phyloP scores from a whole-genome alignment of 2,113 vertebrate species.

The Cyanoramphus novaezelandiae region DNA sequence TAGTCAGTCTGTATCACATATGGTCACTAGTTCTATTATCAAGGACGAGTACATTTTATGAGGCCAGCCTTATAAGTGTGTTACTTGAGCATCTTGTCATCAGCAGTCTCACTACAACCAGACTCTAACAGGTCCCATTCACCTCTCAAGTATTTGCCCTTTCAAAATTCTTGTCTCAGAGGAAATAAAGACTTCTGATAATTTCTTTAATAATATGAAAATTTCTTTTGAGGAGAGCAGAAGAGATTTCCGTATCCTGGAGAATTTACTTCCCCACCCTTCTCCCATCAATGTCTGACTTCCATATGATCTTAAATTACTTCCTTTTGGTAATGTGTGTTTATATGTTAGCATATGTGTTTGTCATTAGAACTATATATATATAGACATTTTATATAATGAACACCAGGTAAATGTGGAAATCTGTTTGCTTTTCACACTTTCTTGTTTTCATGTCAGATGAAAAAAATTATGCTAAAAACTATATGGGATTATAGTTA shows the following conservation, averaged over 20 bases:
- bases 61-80: background rate
- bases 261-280: background rate
- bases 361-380: background rate
- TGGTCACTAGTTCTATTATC: background rate
- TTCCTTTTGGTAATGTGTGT: background rate
- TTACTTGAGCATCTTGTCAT: background rate
- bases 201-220: background rate
- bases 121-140: background rate
- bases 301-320: background rate
- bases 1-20: background rate
- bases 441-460: background rate
- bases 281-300: background rate
- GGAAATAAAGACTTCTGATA: background rate
- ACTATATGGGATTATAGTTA: background rate
- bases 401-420: background rate
- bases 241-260: background rate
- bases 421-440: background rate
- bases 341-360: background rate
- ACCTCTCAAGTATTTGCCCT: background rate
- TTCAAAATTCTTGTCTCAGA: background rate
- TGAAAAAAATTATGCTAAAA: background rate
- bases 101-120: background rate
- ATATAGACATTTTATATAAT: background rate
- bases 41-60: background rate
- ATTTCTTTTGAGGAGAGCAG: background rate